Evolutionary conservation across 2,113 vertebrate genomes (phyloP).

Genomic region (Meles meles): DNA sequence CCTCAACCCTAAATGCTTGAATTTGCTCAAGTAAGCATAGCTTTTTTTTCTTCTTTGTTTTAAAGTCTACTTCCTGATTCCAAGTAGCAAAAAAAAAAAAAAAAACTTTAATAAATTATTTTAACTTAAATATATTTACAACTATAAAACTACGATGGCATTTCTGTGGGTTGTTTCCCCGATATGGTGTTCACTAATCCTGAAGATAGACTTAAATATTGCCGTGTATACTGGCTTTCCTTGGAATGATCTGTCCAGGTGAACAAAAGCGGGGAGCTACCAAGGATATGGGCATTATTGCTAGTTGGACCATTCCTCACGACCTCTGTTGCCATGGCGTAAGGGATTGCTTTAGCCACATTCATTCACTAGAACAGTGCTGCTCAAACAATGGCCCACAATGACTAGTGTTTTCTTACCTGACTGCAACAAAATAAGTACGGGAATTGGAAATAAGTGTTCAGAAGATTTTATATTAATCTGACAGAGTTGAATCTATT

Average conservation of each 20-base stretch:
- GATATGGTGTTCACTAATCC: background rate
- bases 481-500: background rate
- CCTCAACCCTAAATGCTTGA: constrained; percentile 19
- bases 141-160: background rate
- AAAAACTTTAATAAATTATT: background rate
- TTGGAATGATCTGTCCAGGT: background rate
- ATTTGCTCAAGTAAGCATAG: constrained; percentile 12
- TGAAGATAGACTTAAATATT: background rate
- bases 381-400: background rate
- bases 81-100: background rate
- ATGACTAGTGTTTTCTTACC: background rate
- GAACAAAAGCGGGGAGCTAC: background rate
- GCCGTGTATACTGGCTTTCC: background rate
- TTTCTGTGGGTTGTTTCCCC: background rate
- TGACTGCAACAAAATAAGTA: background rate
- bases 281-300: background rate
- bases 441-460: background rate
- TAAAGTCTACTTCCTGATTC: background rate
- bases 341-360: background rate
- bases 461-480: background rate
- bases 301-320: background rate
- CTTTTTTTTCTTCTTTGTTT: background rate
- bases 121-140: background rate
- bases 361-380: background rate
- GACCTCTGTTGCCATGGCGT: background rate